Evolutionary conservation across 1,140 invertebrate genomes (phyloP).

Genomic region (Drosophila funebris): DNA sequence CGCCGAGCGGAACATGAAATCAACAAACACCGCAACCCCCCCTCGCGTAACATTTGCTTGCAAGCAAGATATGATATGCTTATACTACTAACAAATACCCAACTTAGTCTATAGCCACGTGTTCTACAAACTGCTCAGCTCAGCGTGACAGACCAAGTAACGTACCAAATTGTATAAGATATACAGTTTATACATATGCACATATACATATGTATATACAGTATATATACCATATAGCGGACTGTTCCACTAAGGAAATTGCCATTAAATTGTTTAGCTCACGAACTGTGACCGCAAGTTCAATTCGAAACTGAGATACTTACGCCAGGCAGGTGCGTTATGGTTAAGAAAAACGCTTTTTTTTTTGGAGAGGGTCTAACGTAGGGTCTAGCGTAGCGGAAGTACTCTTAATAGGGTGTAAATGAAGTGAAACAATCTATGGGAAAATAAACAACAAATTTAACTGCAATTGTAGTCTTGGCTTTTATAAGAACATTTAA

Average conservation of each 20-base stretch:
- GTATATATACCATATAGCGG: conserved; percentile 17
- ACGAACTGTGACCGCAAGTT: conserved; percentile 75
- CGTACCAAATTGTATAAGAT: conserved; percentile 55
- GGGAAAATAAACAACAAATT: conserved; percentile 18
- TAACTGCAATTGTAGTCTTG: neutral
- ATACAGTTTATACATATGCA: no score
- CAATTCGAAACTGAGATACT: conserved; percentile 34
- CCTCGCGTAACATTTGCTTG: conserved; percentile 29
- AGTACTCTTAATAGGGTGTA: conserved; percentile 33
- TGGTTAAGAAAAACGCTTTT: conserved; percentile 58
- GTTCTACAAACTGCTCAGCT: conserved; percentile 51
- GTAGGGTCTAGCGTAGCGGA: conserved; percentile 23
- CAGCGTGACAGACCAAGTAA: conserved; percentile 69
- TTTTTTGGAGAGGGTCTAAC: conserved; percentile 26
- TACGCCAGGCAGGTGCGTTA: conserved; percentile 59
- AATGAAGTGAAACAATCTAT: conserved; percentile 7
- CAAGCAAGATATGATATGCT: conserved; percentile 24
- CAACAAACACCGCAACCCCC: conserved; percentile 51
- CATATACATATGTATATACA: conserved; percentile 33
- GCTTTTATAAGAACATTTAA: neutral
- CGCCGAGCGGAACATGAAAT: conserved; percentile 50
- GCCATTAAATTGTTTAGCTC: conserved; percentile 73
- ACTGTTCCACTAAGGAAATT: conserved; percentile 64
- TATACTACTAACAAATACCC: conserved; percentile 15
- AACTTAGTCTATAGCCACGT: conserved; percentile 54